These are phyloP conservation scores for Acanthacorydalis orientalis DNA, from an alignment of 2,888 invertebrate species.

Conservation along the genomic window DNA sequence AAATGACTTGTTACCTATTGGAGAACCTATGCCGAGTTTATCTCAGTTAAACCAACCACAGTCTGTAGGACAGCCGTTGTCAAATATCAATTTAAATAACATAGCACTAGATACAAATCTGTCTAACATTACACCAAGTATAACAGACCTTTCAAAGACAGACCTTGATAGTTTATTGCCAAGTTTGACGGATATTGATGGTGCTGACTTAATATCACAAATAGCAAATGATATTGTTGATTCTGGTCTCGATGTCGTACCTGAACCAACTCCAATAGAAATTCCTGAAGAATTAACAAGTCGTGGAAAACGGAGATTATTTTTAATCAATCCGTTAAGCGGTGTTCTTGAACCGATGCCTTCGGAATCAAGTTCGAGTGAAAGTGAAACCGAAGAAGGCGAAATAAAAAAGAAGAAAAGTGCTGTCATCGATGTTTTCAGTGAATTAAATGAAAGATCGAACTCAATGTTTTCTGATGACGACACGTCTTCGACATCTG, in stretches of 20 bases:
- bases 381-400: constrained; percentile 33
- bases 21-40: constrained; percentile 14
- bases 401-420: constrained; percentile 15
- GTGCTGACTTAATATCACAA: constrained; percentile 28
- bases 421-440: constrained; percentile 22
- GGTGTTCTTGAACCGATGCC: constrained; percentile 71
- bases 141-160: constrained; percentile 23
- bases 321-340: constrained; percentile 79
- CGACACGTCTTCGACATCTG: constrained; percentile 37
- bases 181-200: constrained; percentile 39
- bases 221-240: constrained; percentile 28
- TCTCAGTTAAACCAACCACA: constrained; percentile 15
- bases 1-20: too few species aligned
- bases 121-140: constrained; percentile 23
- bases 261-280: neutral
- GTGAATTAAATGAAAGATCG: constrained; percentile 26
- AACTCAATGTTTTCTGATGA: constrained; percentile 40
- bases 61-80: neutral
- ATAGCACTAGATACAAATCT: constrained; percentile 10
- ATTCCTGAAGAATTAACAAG: constrained; percentile 35
- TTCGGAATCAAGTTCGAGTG: constrained; percentile 45
- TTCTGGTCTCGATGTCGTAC: constrained; percentile 1
- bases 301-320: constrained; percentile 54
- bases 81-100: neutral
- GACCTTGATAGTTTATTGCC: constrained; percentile 51